phyloP scores from a whole-genome alignment of 1,140 invertebrate genomes.

The Pogonomyrmex californicus region DNA sequence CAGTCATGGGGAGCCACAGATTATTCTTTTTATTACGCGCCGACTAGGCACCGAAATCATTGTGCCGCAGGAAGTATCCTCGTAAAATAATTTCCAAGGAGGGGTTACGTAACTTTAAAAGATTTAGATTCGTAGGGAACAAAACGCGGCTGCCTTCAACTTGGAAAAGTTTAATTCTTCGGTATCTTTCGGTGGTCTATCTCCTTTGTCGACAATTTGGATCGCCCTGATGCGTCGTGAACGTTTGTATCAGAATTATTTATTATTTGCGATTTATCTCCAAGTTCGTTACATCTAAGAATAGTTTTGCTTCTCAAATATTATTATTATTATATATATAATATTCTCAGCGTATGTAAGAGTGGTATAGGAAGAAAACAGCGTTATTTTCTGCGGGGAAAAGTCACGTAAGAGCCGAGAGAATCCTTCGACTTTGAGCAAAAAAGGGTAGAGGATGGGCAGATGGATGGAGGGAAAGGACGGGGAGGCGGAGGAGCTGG shows the following conservation, averaged over 20 bases:
- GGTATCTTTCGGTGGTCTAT: background rate
- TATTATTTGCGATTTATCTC: constrained; percentile 31
- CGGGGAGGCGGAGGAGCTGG: background rate
- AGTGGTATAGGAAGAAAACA: constrained; percentile 25
- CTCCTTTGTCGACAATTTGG: constrained; percentile 6
- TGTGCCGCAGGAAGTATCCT: constrained; percentile 55
- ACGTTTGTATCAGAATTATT: constrained; percentile 43
- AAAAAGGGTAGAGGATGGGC: constrained; percentile 62
- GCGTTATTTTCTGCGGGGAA: constrained; percentile 49
- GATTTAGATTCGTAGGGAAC: background rate
- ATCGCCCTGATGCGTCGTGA: constrained; percentile 21
- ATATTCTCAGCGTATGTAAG: background rate
- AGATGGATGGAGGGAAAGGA: background rate
- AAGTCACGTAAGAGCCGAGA: constrained; percentile 66
- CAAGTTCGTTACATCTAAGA: constrained; percentile 42
- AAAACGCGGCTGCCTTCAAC: background rate
- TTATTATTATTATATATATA: constrained; percentile 31
- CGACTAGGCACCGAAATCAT: constrained; percentile 57
- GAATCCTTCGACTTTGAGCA: constrained; percentile 51
- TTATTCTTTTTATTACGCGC: constrained; percentile 73
- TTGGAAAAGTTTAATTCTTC: constrained; percentile 9
- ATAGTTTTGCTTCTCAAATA: constrained; percentile 20
- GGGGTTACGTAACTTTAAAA: background rate
- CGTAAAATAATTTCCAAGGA: constrained; percentile 72
- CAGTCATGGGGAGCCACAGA: constrained; percentile 69